Percentiles rank a stretch among this genome's conserved stretches.
Conservation (phyloP, 2,888 invertebrate species). For the Clitarchus hookeri region DNA sequence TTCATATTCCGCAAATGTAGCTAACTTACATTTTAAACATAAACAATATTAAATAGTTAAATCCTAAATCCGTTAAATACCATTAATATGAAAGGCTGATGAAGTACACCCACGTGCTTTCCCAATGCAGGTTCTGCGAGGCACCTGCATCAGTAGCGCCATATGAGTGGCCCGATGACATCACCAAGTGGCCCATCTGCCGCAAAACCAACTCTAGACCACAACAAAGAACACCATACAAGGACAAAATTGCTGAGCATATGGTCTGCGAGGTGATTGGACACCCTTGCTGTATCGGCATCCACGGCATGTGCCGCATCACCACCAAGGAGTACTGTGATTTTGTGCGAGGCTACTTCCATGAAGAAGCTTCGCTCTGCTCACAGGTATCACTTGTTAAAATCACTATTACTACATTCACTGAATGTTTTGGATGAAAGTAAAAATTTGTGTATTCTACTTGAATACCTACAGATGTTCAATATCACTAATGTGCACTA, state of each 20-base stretch:
- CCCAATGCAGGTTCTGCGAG: slow-evolving; percentile 78
- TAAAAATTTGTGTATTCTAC: too few species aligned
- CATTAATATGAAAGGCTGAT: too few species aligned
- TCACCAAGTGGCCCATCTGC: slow-evolving; percentile 98
- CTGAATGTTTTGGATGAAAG: too few species aligned
- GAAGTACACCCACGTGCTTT: too few species aligned
- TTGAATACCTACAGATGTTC: too few species aligned
- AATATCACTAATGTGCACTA: too few species aligned
- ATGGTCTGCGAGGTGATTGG: slow-evolving; percentile 98
- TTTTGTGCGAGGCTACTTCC: slow-evolving; percentile 92
- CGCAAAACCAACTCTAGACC: slow-evolving; percentile 71
- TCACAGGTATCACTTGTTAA: slow-evolving; percentile 71
- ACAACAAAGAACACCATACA: slow-evolving; percentile 48
- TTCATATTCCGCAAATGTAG: too few species aligned
- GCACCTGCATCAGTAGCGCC: slow-evolving; percentile 93
- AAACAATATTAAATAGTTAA: too few species aligned
- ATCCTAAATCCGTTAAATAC: too few species aligned
- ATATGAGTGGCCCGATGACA: slow-evolving; percentile 97
- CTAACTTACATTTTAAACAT: too few species aligned
- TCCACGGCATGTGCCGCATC: slow-evolving; percentile 92
- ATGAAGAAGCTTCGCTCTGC: slow-evolving; percentile 94
- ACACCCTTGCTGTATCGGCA: slow-evolving; percentile 96
- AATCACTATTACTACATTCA: neutral
- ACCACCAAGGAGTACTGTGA: slow-evolving; percentile 95
- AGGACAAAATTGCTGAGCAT: slow-evolving; percentile 86